phyloP scores from a whole-genome alignment of 2,113 vertebrate species.

The Menura novaehollandiae region DNA sequence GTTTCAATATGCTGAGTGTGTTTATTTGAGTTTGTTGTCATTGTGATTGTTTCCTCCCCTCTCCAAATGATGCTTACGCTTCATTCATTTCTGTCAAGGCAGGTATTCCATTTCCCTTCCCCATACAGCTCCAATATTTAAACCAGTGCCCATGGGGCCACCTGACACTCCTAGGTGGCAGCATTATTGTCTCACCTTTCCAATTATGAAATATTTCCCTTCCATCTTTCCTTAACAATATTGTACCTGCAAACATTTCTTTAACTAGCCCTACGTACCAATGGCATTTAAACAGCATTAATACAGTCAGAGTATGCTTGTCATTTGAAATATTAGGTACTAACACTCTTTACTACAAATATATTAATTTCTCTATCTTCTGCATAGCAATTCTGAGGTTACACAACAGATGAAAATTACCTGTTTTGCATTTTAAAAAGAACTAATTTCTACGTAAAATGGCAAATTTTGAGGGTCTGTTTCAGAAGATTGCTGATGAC shows the following conservation, averaged over 20 bases:
- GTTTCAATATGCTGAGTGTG: neutral
- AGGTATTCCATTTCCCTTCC: neutral
- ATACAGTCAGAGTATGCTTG: neutral
- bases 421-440: neutral
- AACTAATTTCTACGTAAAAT: neutral
- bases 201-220: neutral
- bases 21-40: neutral
- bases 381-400: neutral
- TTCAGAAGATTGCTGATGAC: neutral
- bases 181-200: neutral
- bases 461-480: neutral
- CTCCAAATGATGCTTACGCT: neutral
- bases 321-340: neutral
- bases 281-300: neutral
- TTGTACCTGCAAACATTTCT: neutral
- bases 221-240: neutral
- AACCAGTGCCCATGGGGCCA: neutral
- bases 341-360: neutral
- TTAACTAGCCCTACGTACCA: neutral
- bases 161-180: neutral
- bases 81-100: neutral
- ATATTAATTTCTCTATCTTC: neutral
- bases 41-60: neutral
- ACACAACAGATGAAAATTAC: neutral
- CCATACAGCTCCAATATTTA: neutral